Base-by-base conservation (phyloP, 2,888 invertebrate species). In the Notodonta dromedarius region DNA sequence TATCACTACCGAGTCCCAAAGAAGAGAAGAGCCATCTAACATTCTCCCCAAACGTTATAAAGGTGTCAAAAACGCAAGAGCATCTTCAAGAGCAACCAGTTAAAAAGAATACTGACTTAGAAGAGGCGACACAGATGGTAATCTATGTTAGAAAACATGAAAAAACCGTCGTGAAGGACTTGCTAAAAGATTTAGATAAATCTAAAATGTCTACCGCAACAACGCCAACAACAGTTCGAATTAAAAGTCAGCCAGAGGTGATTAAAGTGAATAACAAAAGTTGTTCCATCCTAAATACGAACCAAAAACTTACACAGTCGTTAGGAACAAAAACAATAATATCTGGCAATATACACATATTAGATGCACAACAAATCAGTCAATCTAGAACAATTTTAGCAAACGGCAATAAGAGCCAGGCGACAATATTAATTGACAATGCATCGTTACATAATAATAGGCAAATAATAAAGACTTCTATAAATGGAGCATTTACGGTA, bases 11-110 rank as follows among this genome's bases (percentile, higher is more conserved):
- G 9, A 96, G 96, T 74, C 96, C 96, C 9, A 94, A 95, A 69
- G 93, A 95, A 77, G 95, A 94, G 79, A 96, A 96, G 77, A 96
- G 96, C 76, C 96, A 96, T 80, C 85, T 96, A 80, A 96, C 96
- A 44, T 96, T 96, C 82, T 96, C 96, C 24, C 96, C 96, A 5
- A 95, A 95, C 68, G 94, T 95, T 60, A 95, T 96, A 70, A 96
- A 96, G 88, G 93, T 96, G 54, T 87, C 95, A 35, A 94, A 94
- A 74, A 89, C 94, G 24, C 83, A 88, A 60, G 90, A 91, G 59
- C 65, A 83, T 14, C 39, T 39, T 8, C 87, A 89, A 66, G 90
- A 91, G 70, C 66, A 82, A 8, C 73, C 73, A 59, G 61, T 72
- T 7, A 90, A 86, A 72, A 88, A 86, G 61, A 64, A 32, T 42